Base-by-base conservation (phyloP, 2,888 invertebrate genomes). In the Lithophane socia region DNA sequence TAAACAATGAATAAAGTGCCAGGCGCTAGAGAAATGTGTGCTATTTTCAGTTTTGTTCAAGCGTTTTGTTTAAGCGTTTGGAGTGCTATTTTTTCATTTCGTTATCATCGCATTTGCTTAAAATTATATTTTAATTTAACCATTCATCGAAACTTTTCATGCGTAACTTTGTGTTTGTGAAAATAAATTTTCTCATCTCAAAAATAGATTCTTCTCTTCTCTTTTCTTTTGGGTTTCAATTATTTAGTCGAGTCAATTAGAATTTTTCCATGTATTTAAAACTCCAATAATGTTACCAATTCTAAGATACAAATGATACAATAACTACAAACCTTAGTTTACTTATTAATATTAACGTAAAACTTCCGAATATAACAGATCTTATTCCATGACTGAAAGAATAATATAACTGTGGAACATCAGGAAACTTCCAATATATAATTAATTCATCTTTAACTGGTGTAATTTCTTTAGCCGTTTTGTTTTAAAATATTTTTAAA, bases 21-120 rank as follows among this genome's bases (percentile, higher is more conserved):
- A 86, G 74, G 72, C 72, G 83, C 69, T 83, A 61, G 65, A 64
- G 16, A 86, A 63, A 66, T n/a, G 16, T 82, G 83, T 86, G 77
- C 82, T 83, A 76, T 64, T 58, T 42, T 70, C 52, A 37, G 47
- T 70, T 58, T 73, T 73, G n/a, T 63, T n/a, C 10, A 56, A 29
- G 24, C n/a, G 44, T 29, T 21, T 21, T 5, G 18, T 21, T 37
- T 16, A 61, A 21, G 21, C 24, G 52, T 66, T 44, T 58, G 16
- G 24, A 52, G 47, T 21, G 47, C 56, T 52, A 37, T 60, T 42
- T 49, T 42, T 54, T 24, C 49, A 49, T 54, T 67, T 72, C 0
- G 5, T 65, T 37, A 58, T 42, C 8, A 44, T 58, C 13, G 12
- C 29, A 52, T 56, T 73, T 49, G 21, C 13, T 18, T 37, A 13